Conservation (phyloP, 2,113 vertebrate genomes). For the Pituophis catenifer region DNA sequence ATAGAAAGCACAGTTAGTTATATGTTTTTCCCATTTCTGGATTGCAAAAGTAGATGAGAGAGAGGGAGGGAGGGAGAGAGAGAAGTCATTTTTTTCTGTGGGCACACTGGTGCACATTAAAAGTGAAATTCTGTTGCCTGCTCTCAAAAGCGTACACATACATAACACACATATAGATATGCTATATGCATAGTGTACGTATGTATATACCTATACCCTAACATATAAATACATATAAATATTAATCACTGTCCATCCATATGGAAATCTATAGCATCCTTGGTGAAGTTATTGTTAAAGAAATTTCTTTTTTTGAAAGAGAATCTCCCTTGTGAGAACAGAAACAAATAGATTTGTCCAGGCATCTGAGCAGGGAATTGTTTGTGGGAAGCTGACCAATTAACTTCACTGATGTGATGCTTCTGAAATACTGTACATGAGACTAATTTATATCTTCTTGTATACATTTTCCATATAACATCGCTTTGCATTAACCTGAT, state of each 20-base stretch:
- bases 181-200: no score
- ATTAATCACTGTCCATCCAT: no score
- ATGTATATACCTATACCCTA: no score
- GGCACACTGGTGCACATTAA: no score
- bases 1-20: no score
- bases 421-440: background rate
- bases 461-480: background rate
- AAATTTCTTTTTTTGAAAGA: background rate
- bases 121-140: no score
- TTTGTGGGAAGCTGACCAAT: background rate
- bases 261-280: background rate
- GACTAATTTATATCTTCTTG: background rate
- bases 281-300: background rate
- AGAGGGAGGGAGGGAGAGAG: no score
- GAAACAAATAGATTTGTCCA: background rate
- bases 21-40: background rate
- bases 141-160: no score
- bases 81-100: no score
- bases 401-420: background rate
- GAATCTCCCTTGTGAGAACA: background rate
- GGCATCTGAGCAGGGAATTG: background rate
- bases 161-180: no score
- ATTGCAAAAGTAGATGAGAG: background rate
- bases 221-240: no score
- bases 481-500: background rate